Base-by-base conservation (phyloP, 2,888 invertebrate genomes). In the Ryuthela nishihirai region DNA sequence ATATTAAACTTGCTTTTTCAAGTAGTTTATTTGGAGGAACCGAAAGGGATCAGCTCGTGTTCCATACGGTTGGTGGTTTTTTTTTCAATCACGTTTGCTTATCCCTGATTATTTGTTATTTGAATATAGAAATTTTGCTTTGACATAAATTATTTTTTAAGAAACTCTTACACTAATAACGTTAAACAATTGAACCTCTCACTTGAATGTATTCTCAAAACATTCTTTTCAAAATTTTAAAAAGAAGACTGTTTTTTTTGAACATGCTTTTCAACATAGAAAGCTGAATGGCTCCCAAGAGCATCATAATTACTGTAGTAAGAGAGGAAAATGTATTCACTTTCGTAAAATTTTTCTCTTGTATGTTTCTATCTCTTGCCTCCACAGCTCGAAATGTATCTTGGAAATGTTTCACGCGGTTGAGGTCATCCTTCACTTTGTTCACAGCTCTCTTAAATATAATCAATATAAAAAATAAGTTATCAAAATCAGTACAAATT, bases 261-360 rank as follows among this genome's bases (percentile, higher is more conserved):
- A 91, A 91, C 29, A 91, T 77, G 72, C 85, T 86, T 64, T 83
- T 83, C 17, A 91, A 80, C 79, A 90, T 83, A 39, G 86, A 74
- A 2, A 90, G 86, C 79, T 80, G 80, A 12, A 87, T 70, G 45
- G 82, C 69, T 1, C 87, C 88, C 1, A 89, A 87, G 2, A 77
- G 67, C 24, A 85, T 67, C 85, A 92, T 87, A 20, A 86, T 78
- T 23, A 77, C 70, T 26, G 89, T 81, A 70, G 88, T 87, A 21
- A 88, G 72, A 36, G 81, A 72, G 32, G 88, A 88, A 83, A 88
- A 88, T 44, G 81, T 76, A 69, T 88, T 89, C 1, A 93, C 89
- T 64, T 85, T 82, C 63, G 84, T 83, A 70, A 83, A 87, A 75
- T 87, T 88, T 40, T 84, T 82, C 71, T 90, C 90, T 2, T 86